A percentile compares a stretch with the other conserved stretches of the same genome.
These are phyloP conservation scores for Crepidodera aurea DNA, from an alignment of 2,888 invertebrate genomes.

Conservation along the genomic window DNA sequence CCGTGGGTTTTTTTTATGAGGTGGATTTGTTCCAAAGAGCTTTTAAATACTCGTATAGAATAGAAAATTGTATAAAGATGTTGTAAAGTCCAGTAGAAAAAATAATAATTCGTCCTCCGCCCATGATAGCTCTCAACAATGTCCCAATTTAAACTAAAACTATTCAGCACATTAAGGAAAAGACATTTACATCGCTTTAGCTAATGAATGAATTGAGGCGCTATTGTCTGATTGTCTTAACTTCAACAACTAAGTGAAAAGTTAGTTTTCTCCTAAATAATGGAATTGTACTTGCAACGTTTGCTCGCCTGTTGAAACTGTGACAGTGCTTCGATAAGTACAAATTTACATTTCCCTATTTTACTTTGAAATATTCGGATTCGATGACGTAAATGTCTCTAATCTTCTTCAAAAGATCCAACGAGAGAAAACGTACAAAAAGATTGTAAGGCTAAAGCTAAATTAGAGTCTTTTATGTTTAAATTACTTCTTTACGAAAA, in stretches of 20 bases:
- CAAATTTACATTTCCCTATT: neutral
- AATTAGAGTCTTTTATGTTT: no score
- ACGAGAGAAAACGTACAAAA: no score
- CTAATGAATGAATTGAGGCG: slow-evolving; percentile 6
- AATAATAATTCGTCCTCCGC: no score
- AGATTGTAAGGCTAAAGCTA: no score
- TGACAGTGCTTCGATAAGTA: neutral
- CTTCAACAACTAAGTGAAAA: neutral
- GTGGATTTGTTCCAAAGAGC: no score
- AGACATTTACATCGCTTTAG: slow-evolving; percentile 12
- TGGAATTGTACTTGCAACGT: neutral
- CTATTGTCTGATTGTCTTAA: neutral
- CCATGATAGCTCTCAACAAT: neutral
- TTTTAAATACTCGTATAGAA: no score
- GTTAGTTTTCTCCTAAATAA: neutral
- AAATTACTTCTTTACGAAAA: no score
- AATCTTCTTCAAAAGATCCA: no score
- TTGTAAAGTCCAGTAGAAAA: no score
- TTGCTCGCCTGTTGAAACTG: neutral
- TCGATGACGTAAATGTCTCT: neutral
- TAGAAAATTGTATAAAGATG: no score
- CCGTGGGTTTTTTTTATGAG: no score
- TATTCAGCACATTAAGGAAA: slow-evolving; percentile 5
- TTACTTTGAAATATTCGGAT: neutral
- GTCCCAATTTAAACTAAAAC: slow-evolving; percentile 10